Conservation (phyloP, 2,888 invertebrate genomes). For the Eupeodes luniger region DNA sequence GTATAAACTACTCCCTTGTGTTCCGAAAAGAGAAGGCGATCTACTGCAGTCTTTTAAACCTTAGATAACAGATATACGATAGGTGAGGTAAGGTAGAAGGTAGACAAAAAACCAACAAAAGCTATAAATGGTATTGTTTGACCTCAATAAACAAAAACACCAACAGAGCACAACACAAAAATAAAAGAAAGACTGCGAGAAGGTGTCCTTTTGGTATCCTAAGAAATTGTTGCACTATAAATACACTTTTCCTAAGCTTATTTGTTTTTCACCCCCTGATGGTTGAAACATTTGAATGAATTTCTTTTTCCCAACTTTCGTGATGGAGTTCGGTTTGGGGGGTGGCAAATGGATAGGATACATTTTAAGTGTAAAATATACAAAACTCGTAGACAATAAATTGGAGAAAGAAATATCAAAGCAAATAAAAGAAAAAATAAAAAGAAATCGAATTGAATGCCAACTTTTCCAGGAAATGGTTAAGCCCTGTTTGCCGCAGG, state of each 20-base stretch:
- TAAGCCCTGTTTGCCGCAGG: conserved; percentile 21
- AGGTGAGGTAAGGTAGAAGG: no score
- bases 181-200: background rate
- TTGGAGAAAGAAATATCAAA: conserved; percentile 46
- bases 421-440: conserved; percentile 25
- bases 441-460: conserved; percentile 36
- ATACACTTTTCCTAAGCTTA: conserved; percentile 29
- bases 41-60: background rate
- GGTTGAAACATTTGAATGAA: background rate
- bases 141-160: conserved; percentile 55
- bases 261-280: background rate
- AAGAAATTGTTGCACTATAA: conserved; percentile 64
- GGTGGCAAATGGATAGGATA: background rate
- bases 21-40: background rate
- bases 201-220: background rate
- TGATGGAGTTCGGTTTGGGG: background rate
- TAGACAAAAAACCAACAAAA: conserved; percentile 29
- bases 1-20: background rate
- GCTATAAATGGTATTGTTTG: conserved; percentile 50
- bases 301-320: conserved; percentile 7
- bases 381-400: conserved; percentile 54
- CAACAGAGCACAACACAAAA: background rate
- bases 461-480: conserved; percentile 48
- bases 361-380: conserved; percentile 41
- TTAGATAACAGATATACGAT: background rate